These are phyloP conservation scores for Hedychridium roseum DNA, from an alignment of 2,888 invertebrate genomes.

Conservation along the genomic window DNA sequence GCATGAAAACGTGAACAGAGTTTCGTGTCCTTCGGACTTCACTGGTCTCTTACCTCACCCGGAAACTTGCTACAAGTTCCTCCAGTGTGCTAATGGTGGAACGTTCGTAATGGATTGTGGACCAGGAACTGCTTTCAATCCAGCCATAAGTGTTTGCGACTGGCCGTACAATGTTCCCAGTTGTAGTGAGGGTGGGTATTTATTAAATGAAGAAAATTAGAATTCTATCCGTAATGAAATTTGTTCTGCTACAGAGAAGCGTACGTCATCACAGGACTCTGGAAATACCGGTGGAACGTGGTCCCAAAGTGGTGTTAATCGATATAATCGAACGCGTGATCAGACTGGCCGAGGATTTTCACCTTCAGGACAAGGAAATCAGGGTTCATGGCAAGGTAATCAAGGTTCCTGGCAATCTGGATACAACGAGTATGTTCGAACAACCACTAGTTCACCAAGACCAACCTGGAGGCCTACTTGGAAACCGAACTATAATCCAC, in stretches of 20 bases:
- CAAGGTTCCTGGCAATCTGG: conserved; percentile 45
- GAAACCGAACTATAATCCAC: conserved; percentile 7
- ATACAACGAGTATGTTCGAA: conserved; percentile 55
- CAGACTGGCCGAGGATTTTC: no score
- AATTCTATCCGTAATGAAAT: neutral
- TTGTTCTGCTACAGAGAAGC: conserved; percentile 5
- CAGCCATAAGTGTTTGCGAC: conserved; percentile 57
- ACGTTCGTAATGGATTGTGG: conserved; percentile 61
- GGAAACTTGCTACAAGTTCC: conserved; percentile 59
- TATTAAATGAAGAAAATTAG: neutral
- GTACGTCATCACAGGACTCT: neutral
- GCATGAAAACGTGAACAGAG: conserved; percentile 13
- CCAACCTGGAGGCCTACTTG: conserved; percentile 19
- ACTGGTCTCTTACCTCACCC: conserved; percentile 62
- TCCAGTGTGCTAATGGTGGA: conserved; percentile 60
- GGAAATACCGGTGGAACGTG: conserved; percentile 8
- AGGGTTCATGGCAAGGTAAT: conserved; percentile 1
- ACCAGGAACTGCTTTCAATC: conserved; percentile 63
- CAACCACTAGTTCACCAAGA: conserved; percentile 39
- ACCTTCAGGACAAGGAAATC: no score
- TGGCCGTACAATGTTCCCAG: conserved; percentile 61
- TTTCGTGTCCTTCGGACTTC: conserved; percentile 39
- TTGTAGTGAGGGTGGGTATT: conserved; percentile 34
- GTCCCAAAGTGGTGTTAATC: conserved; percentile 7
- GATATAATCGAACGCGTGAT: conserved; percentile 17